Evolutionary conservation across 37 sponge, comb jelly and placozoan genomes (phyloP), one percentile per base, ranked within the genome.

Genomic region (Crambe crambe): DNA sequence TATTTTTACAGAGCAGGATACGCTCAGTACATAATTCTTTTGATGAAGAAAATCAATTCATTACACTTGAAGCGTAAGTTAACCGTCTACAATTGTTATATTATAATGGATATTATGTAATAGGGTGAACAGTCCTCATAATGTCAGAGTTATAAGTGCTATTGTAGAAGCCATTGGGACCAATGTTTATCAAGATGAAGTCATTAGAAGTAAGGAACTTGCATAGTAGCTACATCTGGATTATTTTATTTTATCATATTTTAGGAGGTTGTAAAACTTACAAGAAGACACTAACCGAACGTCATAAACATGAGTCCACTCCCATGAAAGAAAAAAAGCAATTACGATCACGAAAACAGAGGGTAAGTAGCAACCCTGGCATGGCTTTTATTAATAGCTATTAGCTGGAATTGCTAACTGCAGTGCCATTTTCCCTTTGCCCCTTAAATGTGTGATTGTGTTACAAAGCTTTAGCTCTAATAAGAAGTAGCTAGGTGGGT

Each of bases 1-100:
- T 70, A 59, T 81, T 77, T 36, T 42, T 62, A 60, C 56, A 88
- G 51, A 47, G 51, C 12, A 47, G 12, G 6, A 47, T 47, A 47
- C 6, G 51, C 10, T 6, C 51, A 15, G 51, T 47, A 12, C 51
- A 47, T 47, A 47, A 12, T 47, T 47, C 51, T 47, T 47, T 47
- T 47, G 51, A 6, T 47, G 51, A 47, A 47, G 51, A 47, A 15
- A 12, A 6, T 47, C 51, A 47, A 12, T 47, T 47, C 12, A 47
- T 15, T 6, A 6, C 51, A 15, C 10, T 15, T 15, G 51, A 47
- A 47, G 10, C 51, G 51, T 47, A 47, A 47, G 51, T 12, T 47
- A 47, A 12, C 6, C 12, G 10, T 15, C 12, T 12, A 47, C 51
- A 47, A 47, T 47, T 47, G 51, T 47, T 47, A 47, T 47, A 12